A percentile compares a stretch with the other conserved stretches of the same genome.
Evolutionary conservation across 2,888 invertebrate species (phyloP).

Genomic region (Vanessa cardui): DNA sequence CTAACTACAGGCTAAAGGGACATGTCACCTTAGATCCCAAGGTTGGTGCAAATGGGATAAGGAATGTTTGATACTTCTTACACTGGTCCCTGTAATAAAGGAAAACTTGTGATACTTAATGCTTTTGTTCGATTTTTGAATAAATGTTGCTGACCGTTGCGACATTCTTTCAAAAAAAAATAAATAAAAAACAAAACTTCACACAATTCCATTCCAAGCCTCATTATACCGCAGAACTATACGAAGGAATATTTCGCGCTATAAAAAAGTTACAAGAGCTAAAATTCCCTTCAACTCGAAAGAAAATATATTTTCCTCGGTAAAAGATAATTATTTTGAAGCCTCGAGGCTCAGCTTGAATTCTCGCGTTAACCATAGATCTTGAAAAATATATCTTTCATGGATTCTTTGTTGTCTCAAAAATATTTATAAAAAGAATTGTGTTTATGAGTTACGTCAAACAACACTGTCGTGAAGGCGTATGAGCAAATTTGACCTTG

Average conservation of each 20-base stretch:
- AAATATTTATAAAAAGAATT: neutral
- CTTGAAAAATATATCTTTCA: neutral
- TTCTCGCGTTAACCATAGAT: conserved; percentile 1
- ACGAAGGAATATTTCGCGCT: neutral
- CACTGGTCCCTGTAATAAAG: too few species aligned
- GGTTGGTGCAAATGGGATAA: too few species aligned
- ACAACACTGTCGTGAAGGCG: too few species aligned
- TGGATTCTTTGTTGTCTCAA: neutral
- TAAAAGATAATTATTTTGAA: conserved; percentile 16
- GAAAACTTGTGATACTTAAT: too few species aligned
- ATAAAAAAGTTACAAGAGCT: neutral
- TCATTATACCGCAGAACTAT: neutral
- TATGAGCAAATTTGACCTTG: too few species aligned
- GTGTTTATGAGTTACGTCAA: too few species aligned
- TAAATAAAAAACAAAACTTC: neutral
- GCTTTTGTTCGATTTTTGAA: too few species aligned
- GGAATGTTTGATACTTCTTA: too few species aligned
- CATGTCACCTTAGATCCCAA: too few species aligned
- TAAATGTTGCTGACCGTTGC: too few species aligned
- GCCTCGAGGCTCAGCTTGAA: conserved; percentile 1
- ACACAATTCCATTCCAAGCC: neutral
- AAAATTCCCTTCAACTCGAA: neutral
- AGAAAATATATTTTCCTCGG: conserved; percentile 8
- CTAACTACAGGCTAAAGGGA: too few species aligned
- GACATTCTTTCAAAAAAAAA: too few species aligned